A percentile compares a stretch with the other conserved stretches of the same genome.
Evolutionary conservation across 1,140 invertebrate species (phyloP).

Genomic region (Rhopalosiphum padi): DNA sequence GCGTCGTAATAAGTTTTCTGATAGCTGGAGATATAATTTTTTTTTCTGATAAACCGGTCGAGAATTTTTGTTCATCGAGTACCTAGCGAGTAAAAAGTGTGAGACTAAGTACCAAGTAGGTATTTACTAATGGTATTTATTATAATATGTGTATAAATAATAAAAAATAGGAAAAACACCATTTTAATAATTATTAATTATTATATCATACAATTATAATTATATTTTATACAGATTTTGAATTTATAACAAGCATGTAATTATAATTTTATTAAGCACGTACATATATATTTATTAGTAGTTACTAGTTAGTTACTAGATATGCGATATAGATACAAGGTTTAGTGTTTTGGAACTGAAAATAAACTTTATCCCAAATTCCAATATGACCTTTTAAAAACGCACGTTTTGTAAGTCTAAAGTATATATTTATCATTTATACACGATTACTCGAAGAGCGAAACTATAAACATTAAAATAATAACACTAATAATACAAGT

Average conservation of each 20-base stretch:
- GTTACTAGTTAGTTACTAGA: neutral
- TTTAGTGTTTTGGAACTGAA: neutral
- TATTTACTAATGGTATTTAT: neutral
- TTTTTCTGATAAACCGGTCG: neutral
- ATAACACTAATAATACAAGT: neutral
- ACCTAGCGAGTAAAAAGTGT: neutral
- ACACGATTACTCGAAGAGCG: neutral
- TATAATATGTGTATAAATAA: no score
- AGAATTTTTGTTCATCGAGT: no score
- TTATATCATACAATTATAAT: no score
- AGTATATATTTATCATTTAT: neutral
- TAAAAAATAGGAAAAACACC: no score
- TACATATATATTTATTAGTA: neutral
- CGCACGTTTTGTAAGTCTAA: neutral
- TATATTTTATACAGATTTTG: neutral
- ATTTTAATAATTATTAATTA: no score
- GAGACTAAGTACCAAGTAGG: no score
- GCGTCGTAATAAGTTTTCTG: no score
- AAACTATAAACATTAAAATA: neutral
- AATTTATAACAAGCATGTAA: neutral
- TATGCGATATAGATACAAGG: neutral
- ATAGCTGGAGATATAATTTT: neutral
- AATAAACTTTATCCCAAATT: neutral
- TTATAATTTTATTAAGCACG: neutral
- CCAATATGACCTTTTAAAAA: conserved; percentile 27